Conservation (phyloP, 1,140 invertebrate species). For the Aradophagus sp. region DNA sequence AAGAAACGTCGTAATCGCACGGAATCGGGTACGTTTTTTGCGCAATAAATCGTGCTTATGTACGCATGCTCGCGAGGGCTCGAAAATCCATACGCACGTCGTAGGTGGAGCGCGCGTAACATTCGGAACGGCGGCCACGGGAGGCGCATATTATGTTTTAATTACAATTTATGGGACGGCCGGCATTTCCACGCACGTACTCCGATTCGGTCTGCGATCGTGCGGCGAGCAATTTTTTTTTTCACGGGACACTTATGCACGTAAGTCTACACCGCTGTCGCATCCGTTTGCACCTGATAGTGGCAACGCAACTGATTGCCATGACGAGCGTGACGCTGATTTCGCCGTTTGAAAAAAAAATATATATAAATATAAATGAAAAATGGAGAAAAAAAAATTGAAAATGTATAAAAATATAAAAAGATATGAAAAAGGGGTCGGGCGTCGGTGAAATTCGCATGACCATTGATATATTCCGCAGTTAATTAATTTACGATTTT, state of each 20-base stretch:
- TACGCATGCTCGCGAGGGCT: constrained; percentile 20
- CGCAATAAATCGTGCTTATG: constrained; percentile 46
- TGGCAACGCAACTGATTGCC: constrained; percentile 33
- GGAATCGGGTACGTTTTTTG: constrained; percentile 34
- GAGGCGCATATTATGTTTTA: constrained; percentile 62
- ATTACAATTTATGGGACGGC: constrained; percentile 66
- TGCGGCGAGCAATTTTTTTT: constrained; percentile 17
- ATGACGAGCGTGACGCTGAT: constrained; percentile 35
- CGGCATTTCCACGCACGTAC: constrained; percentile 56
- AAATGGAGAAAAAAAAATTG: constrained; percentile 8
- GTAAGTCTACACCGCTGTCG: constrained; percentile 14
- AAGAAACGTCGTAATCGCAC: constrained; percentile 41
- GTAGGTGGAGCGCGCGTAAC: constrained; percentile 44
- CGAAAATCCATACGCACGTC: constrained; percentile 28
- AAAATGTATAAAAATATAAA: constrained; percentile 10
- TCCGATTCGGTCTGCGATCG: constrained; percentile 57
- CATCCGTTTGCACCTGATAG: constrained; percentile 42
- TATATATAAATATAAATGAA: too few species aligned
- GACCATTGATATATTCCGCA: constrained; percentile 6
- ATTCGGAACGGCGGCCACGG: constrained; percentile 43
- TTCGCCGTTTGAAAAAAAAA: constrained; percentile 13
- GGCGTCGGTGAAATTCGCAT: constrained; percentile 20
- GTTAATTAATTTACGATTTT: constrained; percentile 29
- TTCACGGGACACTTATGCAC: constrained; percentile 19
- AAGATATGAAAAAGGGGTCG: too few species aligned